Evolutionary conservation across 2,113 vertebrate species (phyloP).

Genomic region (Rhodinocichla rosea): DNA sequence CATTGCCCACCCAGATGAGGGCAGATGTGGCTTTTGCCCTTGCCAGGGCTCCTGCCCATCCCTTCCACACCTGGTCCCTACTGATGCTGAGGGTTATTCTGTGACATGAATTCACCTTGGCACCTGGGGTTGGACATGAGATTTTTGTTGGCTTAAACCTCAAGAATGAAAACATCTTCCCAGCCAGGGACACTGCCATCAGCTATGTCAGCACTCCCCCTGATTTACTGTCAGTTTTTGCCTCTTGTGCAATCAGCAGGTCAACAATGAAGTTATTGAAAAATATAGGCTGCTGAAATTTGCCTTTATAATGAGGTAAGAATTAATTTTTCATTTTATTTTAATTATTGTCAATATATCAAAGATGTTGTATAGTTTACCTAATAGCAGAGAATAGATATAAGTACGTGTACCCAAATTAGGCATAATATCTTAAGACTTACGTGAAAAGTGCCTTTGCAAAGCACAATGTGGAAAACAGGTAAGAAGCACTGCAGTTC

Average conservation of each 20-base stretch:
- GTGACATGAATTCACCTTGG: neutral
- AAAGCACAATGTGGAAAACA: neutral
- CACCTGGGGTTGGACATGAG: neutral
- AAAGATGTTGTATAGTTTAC: neutral
- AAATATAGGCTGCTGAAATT: neutral
- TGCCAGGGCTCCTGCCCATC: neutral
- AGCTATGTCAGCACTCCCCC: neutral
- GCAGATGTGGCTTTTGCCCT: neutral
- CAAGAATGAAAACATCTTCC: neutral
- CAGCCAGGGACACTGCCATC: neutral
- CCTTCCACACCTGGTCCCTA: neutral
- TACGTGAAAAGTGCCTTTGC: neutral
- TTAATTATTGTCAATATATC: neutral
- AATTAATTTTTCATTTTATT: neutral
- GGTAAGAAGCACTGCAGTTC: neutral
- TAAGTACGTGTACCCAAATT: neutral
- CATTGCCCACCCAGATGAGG: fast-evolving
- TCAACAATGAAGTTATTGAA: neutral
- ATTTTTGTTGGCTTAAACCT: neutral
- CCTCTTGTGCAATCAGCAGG: neutral
- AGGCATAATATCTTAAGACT: neutral
- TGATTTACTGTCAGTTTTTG: neutral
- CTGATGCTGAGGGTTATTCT: neutral
- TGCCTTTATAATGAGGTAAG: neutral
- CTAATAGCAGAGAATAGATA: neutral